Conservation (phyloP, 2,797 vertebrate genomes). For the Potorous gilbertii region DNA sequence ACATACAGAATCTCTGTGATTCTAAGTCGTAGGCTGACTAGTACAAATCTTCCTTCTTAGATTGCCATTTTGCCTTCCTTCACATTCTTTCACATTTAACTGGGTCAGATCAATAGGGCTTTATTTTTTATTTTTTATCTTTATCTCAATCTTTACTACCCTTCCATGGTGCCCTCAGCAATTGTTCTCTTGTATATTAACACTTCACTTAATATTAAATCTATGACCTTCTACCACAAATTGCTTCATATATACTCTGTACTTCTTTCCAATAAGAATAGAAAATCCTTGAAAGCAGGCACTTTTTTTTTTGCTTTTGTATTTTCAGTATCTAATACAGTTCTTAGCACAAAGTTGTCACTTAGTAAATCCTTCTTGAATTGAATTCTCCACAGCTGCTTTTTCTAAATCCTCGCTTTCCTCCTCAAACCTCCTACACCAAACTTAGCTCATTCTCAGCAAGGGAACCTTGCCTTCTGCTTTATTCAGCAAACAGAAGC, state of each 20-base stretch:
- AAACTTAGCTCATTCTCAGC: not conserved
- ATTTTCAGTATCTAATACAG: not conserved
- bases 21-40: not conserved
- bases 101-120: accelerated
- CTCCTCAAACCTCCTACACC: not conserved
- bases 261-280: not conserved
- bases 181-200: not conserved
- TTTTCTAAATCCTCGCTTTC: not conserved
- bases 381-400: not conserved
- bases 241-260: not conserved
- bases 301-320: not conserved
- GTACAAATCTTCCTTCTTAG: not conserved
- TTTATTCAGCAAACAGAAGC: not conserved
- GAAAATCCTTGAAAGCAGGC: not conserved
- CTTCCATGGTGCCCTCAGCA: not conserved
- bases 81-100: not conserved
- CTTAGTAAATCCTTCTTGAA: not conserved
- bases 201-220: not conserved
- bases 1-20: not conserved
- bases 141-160: not conserved
- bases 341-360: not conserved
- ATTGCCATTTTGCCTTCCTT: not conserved
- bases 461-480: not conserved
- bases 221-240: not conserved
- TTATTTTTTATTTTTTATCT: no score